These are phyloP conservation scores for Caerostris darwini DNA, from an alignment of 1,140 invertebrate species.

Conservation along the genomic window DNA sequence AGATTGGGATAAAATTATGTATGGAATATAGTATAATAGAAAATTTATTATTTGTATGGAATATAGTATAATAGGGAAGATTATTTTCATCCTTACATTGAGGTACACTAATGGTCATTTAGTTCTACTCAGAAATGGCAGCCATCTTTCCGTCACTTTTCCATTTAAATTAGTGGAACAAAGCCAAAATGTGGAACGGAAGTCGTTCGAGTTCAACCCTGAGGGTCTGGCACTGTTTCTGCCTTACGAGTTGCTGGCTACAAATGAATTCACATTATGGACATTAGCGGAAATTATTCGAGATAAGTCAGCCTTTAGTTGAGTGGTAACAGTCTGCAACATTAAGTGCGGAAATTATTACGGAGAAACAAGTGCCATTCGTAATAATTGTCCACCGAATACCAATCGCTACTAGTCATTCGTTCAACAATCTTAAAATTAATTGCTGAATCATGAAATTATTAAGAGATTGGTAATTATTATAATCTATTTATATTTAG, in stretches of 20 bases:
- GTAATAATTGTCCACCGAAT: too few relatives aligned
- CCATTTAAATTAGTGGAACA: neutral
- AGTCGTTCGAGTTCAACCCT: neutral
- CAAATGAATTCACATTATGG: neutral
- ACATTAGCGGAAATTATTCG: slow-evolving; percentile 1
- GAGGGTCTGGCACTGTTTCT: neutral
- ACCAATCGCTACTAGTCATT: too few relatives aligned
- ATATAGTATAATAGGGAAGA: too few relatives aligned
- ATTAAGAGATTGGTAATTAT: too few relatives aligned
- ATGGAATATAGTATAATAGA: too few relatives aligned
- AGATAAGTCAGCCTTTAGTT: slow-evolving; percentile 6
- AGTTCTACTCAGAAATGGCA: neutral
- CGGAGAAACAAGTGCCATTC: too few relatives aligned
- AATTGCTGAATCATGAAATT: too few relatives aligned
- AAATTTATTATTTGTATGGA: too few relatives aligned
- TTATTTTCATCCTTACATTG: too few relatives aligned
- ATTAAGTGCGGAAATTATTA: neutral
- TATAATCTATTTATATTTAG: too few relatives aligned
- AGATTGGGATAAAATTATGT: too few relatives aligned
- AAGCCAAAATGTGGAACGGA: neutral
- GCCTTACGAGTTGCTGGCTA: neutral
- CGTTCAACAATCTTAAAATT: too few relatives aligned
- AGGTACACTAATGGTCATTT: neutral
- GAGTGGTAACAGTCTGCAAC: neutral
- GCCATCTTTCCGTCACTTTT: neutral